A percentile compares a stretch with the other conserved stretches of the same genome.
Evolutionary conservation across 2,888 invertebrate genomes (phyloP).

Genomic region (Caenorhabditis macrosperma): DNA sequence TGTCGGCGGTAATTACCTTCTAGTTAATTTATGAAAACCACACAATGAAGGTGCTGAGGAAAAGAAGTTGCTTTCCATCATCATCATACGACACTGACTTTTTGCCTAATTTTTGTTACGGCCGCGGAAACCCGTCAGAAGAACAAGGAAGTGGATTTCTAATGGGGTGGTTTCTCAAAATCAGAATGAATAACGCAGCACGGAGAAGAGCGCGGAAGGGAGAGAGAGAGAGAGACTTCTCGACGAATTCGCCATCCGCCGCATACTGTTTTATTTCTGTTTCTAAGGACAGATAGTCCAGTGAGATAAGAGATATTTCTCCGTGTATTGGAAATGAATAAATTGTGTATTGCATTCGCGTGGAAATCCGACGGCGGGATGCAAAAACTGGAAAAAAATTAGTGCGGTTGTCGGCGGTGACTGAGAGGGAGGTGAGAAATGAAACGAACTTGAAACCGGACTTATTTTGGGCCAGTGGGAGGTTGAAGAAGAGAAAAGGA

Average conservation of each 20-base stretch:
- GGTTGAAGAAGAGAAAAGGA: not conserved
- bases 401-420: constrained; percentile 14
- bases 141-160: not conserved
- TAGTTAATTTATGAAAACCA: too few relatives aligned
- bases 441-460: constrained; percentile 40
- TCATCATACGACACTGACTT: not conserved
- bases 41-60: too few relatives aligned
- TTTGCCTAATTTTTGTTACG: not conserved
- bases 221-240: too few relatives aligned
- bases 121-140: not conserved
- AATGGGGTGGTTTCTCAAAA: not conserved
- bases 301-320: too few relatives aligned
- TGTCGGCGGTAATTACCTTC: too few relatives aligned
- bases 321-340: not conserved
- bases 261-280: too few relatives aligned
- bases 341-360: not conserved
- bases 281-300: too few relatives aligned
- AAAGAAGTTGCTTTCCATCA: not conserved
- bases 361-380: not conserved
- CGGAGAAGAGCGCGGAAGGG: too few relatives aligned
- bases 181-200: too few relatives aligned
- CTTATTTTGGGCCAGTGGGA: constrained; percentile 12
- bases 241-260: too few relatives aligned
- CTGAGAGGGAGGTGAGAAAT: constrained; percentile 7
- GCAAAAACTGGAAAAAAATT: constrained; percentile 28